phyloP scores from a whole-genome alignment of 2,113 vertebrate species.

The Microtus ochrogaster region DNA sequence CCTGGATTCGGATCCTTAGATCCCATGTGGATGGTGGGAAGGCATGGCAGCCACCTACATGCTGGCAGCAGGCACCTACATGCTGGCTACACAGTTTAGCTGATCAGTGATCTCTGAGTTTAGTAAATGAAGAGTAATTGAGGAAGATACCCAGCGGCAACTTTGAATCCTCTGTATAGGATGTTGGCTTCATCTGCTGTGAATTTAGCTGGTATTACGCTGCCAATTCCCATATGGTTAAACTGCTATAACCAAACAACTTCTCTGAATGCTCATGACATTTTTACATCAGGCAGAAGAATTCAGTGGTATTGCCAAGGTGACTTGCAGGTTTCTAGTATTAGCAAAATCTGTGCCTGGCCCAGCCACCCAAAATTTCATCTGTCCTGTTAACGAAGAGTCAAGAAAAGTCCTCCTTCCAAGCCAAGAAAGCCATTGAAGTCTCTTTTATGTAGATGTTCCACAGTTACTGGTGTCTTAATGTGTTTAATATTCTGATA shows the following conservation, averaged over 20 bases:
- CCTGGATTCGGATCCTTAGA: not conserved
- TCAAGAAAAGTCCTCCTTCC: not conserved
- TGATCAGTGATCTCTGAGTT: not conserved
- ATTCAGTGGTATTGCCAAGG: not conserved
- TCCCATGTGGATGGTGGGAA: not conserved
- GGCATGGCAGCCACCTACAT: not conserved
- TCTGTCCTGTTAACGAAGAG: not conserved
- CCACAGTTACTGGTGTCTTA: not conserved
- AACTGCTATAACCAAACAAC: not conserved
- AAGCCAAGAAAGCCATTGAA: not conserved
- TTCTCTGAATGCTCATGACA: not conserved
- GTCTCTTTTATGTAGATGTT: not conserved
- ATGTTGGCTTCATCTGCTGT: not conserved
- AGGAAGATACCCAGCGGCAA: not conserved
- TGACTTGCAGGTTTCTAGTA: not conserved
- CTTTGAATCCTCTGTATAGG: not conserved
- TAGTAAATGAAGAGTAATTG: not conserved
- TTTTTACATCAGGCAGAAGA: not conserved
- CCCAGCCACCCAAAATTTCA: not conserved
- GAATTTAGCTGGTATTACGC: not conserved
- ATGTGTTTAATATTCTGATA: not conserved
- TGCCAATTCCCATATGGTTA: not conserved
- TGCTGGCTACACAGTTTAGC: not conserved
- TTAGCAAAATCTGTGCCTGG: not conserved
- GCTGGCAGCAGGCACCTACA: not conserved